Conservation (phyloP, 30 jellyfish, hydroid and myxozoan species). For the Morbakka virulenta region DNA sequence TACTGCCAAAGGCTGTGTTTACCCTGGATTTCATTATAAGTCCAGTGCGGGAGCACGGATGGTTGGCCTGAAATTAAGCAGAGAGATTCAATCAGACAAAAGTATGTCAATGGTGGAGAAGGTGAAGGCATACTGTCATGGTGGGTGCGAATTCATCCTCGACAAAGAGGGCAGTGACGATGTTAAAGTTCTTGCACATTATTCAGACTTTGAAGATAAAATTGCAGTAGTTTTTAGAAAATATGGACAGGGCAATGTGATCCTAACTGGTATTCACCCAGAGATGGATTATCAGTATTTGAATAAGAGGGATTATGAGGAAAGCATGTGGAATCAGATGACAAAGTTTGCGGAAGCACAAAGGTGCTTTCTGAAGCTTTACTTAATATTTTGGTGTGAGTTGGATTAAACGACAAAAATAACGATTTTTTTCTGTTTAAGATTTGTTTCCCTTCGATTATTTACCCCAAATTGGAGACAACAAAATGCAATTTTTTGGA, state of each 20-base stretch:
- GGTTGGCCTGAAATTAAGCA: conserved; percentile 25
- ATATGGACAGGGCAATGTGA: conserved; percentile 59
- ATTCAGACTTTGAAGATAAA: conserved; percentile 45
- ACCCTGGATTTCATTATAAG: conserved; percentile 76
- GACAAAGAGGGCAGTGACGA: background rate
- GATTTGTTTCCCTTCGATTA: too few species aligned
- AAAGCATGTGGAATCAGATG: too few species aligned
- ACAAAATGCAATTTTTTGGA: too few species aligned
- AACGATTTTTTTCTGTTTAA: too few species aligned
- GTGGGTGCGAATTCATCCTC: conserved; percentile 88
- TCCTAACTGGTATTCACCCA: conserved; percentile 88
- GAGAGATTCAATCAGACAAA: background rate
- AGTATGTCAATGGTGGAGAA: too few species aligned
- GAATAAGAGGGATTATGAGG: too few species aligned
- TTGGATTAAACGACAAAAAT: too few species aligned
- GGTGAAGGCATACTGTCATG: conserved; percentile 62
- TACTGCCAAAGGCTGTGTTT: conserved; percentile 74
- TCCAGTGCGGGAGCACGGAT: conserved; percentile 64
- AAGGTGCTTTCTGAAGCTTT: too few species aligned
- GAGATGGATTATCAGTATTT: conserved; percentile 49
- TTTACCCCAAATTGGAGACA: too few species aligned
- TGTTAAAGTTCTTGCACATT: conserved; percentile 16
- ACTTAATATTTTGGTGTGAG: too few species aligned
- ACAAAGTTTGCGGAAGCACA: too few species aligned
- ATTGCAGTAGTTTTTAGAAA: conserved; percentile 56